Conservation (phyloP, 2,113 vertebrate genomes). For the Phyllopteryx taeniolatus region DNA sequence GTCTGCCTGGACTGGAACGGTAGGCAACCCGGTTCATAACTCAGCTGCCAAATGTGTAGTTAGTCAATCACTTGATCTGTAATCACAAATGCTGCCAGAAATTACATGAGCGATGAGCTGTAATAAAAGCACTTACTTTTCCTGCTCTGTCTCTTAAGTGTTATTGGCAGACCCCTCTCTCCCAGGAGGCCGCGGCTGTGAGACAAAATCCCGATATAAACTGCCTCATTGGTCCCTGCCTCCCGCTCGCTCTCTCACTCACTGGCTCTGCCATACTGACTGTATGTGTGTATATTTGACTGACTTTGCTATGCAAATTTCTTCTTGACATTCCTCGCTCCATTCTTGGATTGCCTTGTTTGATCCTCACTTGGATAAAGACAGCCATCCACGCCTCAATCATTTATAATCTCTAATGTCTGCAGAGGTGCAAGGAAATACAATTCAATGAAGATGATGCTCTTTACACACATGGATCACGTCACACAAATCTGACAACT, state of each 20-base stretch:
- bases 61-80: slow-evolving; percentile 98
- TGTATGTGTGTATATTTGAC: slow-evolving; percentile 29
- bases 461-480: slow-evolving; percentile 34
- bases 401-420: slow-evolving; percentile 48
- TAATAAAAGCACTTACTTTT: slow-evolving; percentile 91
- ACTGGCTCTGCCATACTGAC: slow-evolving; percentile 23
- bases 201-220: slow-evolving; percentile 76
- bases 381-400: slow-evolving; percentile 38
- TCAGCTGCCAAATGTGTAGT: slow-evolving; percentile 89
- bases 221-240: slow-evolving; percentile 72
- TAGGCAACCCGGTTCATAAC: slow-evolving; percentile 80
- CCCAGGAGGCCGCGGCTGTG: slow-evolving; percentile 72
- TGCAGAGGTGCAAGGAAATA: slow-evolving; percentile 37
- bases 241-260: slow-evolving; percentile 45
- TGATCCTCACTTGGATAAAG: slow-evolving; percentile 51
- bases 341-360: slow-evolving; percentile 49
- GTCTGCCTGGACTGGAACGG: slow-evolving; percentile 67
- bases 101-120: slow-evolving; percentile 90
- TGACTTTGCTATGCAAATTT: slow-evolving; percentile 51
- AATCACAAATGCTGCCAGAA: slow-evolving; percentile 94
- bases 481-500: slow-evolving; percentile 14
- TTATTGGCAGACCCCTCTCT: slow-evolving; percentile 78
- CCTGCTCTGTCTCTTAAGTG: slow-evolving; percentile 87
- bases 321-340: slow-evolving; percentile 51
- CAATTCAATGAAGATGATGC: slow-evolving; percentile 9